These are phyloP conservation scores for Palloptera scutellata DNA, from an alignment of 2,888 invertebrate species.

Conservation along the genomic window DNA sequence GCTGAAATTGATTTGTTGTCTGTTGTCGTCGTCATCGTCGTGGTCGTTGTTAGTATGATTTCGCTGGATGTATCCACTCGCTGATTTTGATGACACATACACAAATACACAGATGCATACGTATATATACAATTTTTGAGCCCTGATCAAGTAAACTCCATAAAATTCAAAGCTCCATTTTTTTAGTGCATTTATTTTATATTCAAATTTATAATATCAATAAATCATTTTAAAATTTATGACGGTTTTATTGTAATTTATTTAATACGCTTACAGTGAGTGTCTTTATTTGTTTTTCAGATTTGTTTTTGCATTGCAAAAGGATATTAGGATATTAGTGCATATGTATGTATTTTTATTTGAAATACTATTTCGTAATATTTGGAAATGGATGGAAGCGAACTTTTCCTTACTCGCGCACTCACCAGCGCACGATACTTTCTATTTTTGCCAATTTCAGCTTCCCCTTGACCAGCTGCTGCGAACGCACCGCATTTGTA, in stretches of 20 bases:
- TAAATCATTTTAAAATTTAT: slow-evolving; percentile 38
- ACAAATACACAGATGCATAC: background rate
- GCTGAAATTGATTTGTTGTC: slow-evolving; percentile 36
- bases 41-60: slow-evolving; percentile 9
- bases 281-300: slow-evolving; percentile 20
- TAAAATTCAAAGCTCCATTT: background rate
- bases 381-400: no score
- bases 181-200: slow-evolving; percentile 8
- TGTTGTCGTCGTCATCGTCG: slow-evolving; percentile 28
- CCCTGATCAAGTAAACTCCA: slow-evolving; percentile 13
- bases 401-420: background rate
- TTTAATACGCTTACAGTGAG: slow-evolving; percentile 21
- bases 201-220: slow-evolving; percentile 35
- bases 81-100: background rate
- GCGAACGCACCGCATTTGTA: slow-evolving; percentile 67
- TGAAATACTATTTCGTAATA: no score
- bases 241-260: slow-evolving; percentile 30
- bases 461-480: slow-evolving; percentile 46
- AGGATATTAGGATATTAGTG: slow-evolving; percentile 1
- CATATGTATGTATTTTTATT: no score
- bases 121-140: slow-evolving; percentile 27
- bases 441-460: slow-evolving; percentile 50
- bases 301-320: background rate
- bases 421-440: slow-evolving; percentile 38
- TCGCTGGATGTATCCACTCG: background rate